phyloP scores from a whole-genome alignment of 2,888 invertebrate species.

The Anthophora plumipes region DNA sequence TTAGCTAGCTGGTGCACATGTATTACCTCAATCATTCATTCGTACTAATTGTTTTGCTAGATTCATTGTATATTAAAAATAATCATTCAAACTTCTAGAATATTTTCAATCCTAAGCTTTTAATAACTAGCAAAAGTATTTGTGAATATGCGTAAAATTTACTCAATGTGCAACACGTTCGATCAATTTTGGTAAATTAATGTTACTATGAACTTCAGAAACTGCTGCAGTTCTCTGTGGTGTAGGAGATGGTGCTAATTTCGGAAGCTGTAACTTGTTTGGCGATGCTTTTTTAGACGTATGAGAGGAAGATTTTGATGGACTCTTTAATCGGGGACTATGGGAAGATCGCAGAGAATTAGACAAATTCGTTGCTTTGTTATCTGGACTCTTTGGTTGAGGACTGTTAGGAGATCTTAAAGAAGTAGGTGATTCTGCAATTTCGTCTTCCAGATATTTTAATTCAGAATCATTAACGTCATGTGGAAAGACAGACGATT shows the following conservation, averaged over 20 bases:
- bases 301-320: conserved; percentile 56
- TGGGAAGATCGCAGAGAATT: conserved; percentile 63
- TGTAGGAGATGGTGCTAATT: conserved; percentile 64
- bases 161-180: conserved; percentile 67
- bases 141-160: background rate
- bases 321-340: conserved; percentile 64
- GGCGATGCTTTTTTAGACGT: conserved; percentile 66
- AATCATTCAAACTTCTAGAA: background rate
- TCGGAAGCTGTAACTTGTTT: conserved; percentile 73
- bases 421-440: background rate
- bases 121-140: background rate
- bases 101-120: background rate
- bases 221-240: conserved; percentile 42
- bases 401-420: background rate
- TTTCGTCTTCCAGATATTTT: background rate
- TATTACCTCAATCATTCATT: background rate
- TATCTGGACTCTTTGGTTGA: background rate
- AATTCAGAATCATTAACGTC: background rate
- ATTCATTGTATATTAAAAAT: background rate
- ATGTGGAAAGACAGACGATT: background rate
- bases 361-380: conserved; percentile 20
- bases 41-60: background rate
- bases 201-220: conserved; percentile 54
- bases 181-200: conserved; percentile 75
- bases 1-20: background rate